These are phyloP conservation scores for Limnephilus auricula DNA, from an alignment of 2,888 invertebrate genomes.

Conservation along the genomic window DNA sequence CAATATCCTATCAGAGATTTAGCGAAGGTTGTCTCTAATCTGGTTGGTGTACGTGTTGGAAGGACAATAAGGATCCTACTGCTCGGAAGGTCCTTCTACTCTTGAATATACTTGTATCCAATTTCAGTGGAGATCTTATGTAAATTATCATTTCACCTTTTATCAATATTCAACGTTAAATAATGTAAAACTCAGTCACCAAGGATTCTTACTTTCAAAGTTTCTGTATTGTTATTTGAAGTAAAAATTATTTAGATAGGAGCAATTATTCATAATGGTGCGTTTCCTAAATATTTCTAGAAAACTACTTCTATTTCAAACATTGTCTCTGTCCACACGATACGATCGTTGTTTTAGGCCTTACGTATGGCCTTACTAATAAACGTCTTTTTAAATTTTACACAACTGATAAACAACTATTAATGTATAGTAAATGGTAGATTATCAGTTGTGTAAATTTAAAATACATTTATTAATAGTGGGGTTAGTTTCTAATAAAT, in stretches of 20 bases:
- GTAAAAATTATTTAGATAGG: background rate
- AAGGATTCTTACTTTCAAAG: background rate
- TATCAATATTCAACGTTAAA: background rate
- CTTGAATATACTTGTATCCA: background rate
- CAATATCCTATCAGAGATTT: background rate
- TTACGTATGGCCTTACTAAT: too few relatives aligned
- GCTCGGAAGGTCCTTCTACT: background rate
- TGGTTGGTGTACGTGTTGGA: background rate
- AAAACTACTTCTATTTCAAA: too few relatives aligned
- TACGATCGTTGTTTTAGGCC: too few relatives aligned
- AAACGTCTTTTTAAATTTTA: too few relatives aligned
- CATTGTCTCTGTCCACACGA: too few relatives aligned
- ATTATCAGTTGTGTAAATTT: too few relatives aligned
- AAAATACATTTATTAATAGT: too few relatives aligned
- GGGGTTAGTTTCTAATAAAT: too few relatives aligned
- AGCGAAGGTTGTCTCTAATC: background rate
- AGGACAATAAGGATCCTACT: background rate
- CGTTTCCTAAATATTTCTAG: background rate
- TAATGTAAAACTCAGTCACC: background rate
- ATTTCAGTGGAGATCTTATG: background rate
- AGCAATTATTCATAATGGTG: background rate
- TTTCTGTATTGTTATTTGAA: background rate
- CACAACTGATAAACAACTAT: too few relatives aligned
- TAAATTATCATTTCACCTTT: background rate
- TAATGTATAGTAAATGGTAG: too few relatives aligned